Conservation (phyloP, 2,797 vertebrate genomes). For the Pseudotriccus pelzelni region DNA sequence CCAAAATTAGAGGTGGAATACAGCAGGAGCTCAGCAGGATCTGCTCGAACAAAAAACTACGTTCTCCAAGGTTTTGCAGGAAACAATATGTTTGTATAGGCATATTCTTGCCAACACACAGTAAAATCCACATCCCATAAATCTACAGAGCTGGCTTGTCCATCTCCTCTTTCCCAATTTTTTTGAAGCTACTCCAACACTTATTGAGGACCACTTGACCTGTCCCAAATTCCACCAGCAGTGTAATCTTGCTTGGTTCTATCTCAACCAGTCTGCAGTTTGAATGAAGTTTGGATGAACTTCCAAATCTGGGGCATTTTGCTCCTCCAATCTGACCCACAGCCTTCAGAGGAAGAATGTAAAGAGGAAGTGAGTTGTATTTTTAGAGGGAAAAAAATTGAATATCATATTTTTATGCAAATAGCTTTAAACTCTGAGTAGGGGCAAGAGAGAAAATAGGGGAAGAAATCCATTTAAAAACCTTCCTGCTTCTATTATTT, state of each 20-base stretch:
- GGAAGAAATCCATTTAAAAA: conserved; percentile 56
- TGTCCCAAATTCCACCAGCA: background rate
- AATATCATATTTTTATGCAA: conserved; percentile 12
- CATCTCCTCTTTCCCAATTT: background rate
- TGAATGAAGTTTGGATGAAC: background rate
- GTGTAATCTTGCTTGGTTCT: background rate
- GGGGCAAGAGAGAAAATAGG: conserved; percentile 11
- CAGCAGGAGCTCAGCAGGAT: background rate
- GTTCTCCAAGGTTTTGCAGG: background rate
- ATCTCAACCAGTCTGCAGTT: background rate
- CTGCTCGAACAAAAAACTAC: background rate
- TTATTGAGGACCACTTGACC: background rate
- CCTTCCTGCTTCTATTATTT: conserved; percentile 30
- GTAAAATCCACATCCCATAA: background rate
- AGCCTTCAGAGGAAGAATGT: background rate
- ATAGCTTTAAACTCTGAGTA: conserved; percentile 18
- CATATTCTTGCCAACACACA: background rate
- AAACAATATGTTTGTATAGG: background rate
- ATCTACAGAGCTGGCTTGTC: background rate
- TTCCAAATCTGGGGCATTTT: background rate
- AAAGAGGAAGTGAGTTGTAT: background rate
- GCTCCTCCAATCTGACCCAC: background rate
- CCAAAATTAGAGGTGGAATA: background rate
- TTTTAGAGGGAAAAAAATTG: background rate
- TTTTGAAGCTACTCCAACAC: background rate